Base-by-base conservation (phyloP, 2,113 vertebrate genomes). In the Sinocyclocheilus grahami region DNA sequence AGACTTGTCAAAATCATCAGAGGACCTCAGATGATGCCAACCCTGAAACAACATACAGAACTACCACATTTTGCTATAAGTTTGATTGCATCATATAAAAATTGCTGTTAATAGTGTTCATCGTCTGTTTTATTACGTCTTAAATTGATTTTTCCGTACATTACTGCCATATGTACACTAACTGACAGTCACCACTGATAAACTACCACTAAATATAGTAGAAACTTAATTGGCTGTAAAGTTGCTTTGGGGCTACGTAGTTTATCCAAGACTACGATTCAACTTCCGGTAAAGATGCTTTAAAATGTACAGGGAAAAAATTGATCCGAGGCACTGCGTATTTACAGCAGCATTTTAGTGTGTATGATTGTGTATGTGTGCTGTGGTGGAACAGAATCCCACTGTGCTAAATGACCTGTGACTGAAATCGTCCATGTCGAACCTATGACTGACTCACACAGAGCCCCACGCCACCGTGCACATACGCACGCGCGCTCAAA, bases 341-440 rank as follows among this genome's bases (percentile, higher is more conserved):
- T 86, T 55, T 83, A 83, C 80, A 67, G 86, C 72, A 22, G 20
- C 30, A 74, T 84, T 65, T 51, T 53, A 42, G 65, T 78, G 80
- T 75, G 74, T 39, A 18, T 27, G 58, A 46, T 82, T 85, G 78
- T 77, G 78, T 67, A n/a, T 77, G 83, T 63, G 81, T 79, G 85
- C 42, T 83, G 80, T 82, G 69, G 30, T 71, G 84, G 58, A 78
- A 62, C 78, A 88, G 78, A 78, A 60, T 85, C 84, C 72, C 55
- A 85, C 78, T 88, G 80, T 87, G 86, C 80, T 83, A 87, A 87
- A 87, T 87, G 86, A 87, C 86, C 86, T 78, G 86, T 78, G 86
- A 87, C 80, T 87, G 86, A 87, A 87, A 74, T 78, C 80, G 83
- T 87, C 72, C 86, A 58, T 87, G 80, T 87, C 86, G 78, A 83